Evolutionary conservation across 2,797 vertebrate species (phyloP).

Genomic region (Vespertilio murinus): DNA sequence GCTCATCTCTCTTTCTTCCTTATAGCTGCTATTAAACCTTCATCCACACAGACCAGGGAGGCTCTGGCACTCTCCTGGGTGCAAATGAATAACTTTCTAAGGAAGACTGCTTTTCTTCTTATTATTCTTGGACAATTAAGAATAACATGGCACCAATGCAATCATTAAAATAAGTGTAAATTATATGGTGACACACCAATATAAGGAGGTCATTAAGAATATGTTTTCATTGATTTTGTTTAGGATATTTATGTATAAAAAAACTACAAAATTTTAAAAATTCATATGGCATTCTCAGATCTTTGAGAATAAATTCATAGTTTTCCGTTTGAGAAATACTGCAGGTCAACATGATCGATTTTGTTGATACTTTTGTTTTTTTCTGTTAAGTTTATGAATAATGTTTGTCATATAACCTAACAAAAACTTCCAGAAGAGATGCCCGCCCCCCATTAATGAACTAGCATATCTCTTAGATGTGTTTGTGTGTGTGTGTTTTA

Average conservation of each 20-base stretch:
- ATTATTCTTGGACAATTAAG: neutral
- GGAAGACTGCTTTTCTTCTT: neutral
- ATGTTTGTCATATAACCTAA: neutral
- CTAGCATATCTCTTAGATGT: neutral
- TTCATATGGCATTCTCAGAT: neutral
- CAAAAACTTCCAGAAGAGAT: neutral
- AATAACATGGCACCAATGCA: neutral
- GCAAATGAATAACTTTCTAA: neutral
- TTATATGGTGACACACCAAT: neutral
- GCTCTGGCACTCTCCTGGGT: neutral
- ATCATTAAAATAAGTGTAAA: neutral
- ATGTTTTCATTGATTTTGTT: conserved; percentile 33
- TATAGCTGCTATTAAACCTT: neutral
- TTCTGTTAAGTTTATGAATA: neutral
- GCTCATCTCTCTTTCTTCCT: neutral
- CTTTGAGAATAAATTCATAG: conserved; percentile 9
- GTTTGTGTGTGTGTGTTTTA: neutral
- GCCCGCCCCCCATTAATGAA: neutral
- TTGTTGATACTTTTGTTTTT: neutral
- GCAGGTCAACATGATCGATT: neutral
- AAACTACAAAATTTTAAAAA: neutral
- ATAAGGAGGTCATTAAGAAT: neutral
- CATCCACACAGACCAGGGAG: neutral
- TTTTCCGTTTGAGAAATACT: conserved; percentile 2
- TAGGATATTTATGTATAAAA: neutral